These are phyloP conservation scores for Entelurus aequoreus DNA, from an alignment of 2,113 vertebrate species.

Conservation along the genomic window DNA sequence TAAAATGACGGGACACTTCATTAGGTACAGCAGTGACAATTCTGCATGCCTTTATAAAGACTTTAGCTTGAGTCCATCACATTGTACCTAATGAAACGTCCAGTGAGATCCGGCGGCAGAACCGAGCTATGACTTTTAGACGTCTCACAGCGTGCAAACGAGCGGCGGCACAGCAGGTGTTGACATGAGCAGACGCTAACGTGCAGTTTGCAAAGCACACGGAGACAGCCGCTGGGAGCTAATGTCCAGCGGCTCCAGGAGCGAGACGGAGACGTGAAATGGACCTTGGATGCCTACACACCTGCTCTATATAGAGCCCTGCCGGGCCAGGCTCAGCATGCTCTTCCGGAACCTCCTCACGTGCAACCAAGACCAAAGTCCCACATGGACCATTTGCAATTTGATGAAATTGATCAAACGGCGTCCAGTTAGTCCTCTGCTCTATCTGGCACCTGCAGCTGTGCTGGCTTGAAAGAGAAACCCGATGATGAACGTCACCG, in stretches of 20 bases:
- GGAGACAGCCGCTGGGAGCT: too few relatives aligned
- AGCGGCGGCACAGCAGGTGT: too few relatives aligned
- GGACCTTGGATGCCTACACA: constrained; percentile 52
- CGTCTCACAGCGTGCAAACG: too few relatives aligned
- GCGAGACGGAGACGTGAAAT: constrained; percentile 55
- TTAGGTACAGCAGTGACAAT: background rate
- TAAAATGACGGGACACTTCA: background rate
- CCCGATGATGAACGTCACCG: background rate
- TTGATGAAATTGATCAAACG: background rate
- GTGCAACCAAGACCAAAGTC: too few relatives aligned
- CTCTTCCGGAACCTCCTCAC: too few relatives aligned
- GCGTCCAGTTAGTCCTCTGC: background rate
- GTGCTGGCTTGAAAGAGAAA: background rate
- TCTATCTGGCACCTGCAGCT: background rate
- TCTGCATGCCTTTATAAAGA: background rate
- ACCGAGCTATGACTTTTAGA: too few relatives aligned
- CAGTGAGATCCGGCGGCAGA: too few relatives aligned
- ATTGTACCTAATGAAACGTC: too few relatives aligned
- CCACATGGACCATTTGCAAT: too few relatives aligned
- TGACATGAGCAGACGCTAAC: constrained; percentile 28
- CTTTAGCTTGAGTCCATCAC: too few relatives aligned
- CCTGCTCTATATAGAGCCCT: constrained; percentile 13
- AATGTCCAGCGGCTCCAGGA: constrained; percentile 14
- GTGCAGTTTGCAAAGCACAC: background rate
- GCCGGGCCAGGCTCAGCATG: too few relatives aligned